Base-by-base conservation (phyloP, 37 sponge, comb jelly and placozoan species). In the Ephydatia muelleri region DNA sequence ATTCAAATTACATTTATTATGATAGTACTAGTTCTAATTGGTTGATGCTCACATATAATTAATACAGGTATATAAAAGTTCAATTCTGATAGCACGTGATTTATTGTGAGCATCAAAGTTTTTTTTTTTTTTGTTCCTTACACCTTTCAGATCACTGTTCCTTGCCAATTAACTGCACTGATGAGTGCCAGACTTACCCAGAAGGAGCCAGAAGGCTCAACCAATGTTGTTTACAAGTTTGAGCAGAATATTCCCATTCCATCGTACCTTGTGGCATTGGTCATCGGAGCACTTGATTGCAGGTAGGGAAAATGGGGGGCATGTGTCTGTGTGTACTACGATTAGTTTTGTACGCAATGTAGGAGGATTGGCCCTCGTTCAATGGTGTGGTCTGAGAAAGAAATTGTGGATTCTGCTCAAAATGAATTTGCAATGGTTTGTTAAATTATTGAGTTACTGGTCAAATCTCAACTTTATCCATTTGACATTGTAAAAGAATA, bases 361-460 rank as follows among this genome's bases (percentile, higher is more conserved):
- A 90, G 91, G 82, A 40, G 70, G 43, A 90, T 94, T 78, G 95
- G 95, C 39, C 86, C 89, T 38, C 73, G 94, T 3, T 84, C 86
- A 40, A 73, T 78, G 12, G 96, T 97, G 57, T 97, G 98, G 98
- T 88, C 80, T 72, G 98, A 97, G 80, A 89, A 84, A 37, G 92
- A 88, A 31, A 76, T 91, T 34, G 89, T 97, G 0, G 92, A 95
- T 0, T 67, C 78, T 12, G 94, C 93, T 22, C 91, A 89, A 0
- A 84, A 76, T 80, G 98, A 97, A 49, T 97, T 97, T 87, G 81
- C 89, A 19, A 87, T 93, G 78, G 93, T 96, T 35, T 49, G 73
- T 14, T 2, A 30, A 66, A 11, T n/a, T 14, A 14, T 73, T 13
- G 73, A 5, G 39, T n/a, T n/a, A n/a, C n/a, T n/a, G n/a, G n/a